Percentiles rank a stretch among this genome's conserved stretches.
Evolutionary conservation across 2,797 vertebrate species (phyloP).

Genomic region (Strix occidentalis): DNA sequence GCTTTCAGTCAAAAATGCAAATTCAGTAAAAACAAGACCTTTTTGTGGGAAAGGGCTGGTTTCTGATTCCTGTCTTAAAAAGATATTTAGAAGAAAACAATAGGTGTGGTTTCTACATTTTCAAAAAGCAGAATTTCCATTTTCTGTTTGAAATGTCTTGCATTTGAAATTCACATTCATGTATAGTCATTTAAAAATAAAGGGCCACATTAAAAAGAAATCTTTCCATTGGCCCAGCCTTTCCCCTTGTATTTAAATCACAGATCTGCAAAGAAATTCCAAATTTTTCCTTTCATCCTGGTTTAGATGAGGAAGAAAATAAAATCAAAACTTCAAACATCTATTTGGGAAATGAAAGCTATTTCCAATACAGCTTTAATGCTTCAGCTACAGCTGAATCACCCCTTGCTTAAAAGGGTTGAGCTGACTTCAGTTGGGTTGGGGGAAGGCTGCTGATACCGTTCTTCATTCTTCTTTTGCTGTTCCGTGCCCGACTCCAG

Average conservation of each 20-base stretch:
- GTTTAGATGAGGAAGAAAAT: neutral
- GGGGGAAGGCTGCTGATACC: neutral
- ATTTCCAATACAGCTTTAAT: slow-evolving; percentile 12
- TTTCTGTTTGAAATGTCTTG: slow-evolving; percentile 9
- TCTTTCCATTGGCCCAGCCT: neutral
- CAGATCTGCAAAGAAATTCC: neutral
- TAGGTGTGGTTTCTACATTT: slow-evolving; percentile 53
- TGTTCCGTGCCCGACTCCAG: neutral
- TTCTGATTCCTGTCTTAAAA: slow-evolving; percentile 43
- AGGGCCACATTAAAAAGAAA: slow-evolving; percentile 6
- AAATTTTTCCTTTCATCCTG: neutral
- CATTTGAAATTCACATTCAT: neutral
- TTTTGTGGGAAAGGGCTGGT: slow-evolving; percentile 57
- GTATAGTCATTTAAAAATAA: neutral
- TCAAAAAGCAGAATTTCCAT: slow-evolving; percentile 55
- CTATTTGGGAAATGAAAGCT: neutral
- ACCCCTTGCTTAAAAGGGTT: neutral
- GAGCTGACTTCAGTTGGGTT: neutral
- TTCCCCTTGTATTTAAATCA: neutral
- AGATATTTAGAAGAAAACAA: slow-evolving; percentile 40
- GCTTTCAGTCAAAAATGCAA: slow-evolving; percentile 67
- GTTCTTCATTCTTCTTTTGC: neutral
- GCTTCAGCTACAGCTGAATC: neutral
- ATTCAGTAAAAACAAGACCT: slow-evolving; percentile 48
- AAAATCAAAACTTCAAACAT: neutral